A percentile compares a stretch with the other conserved stretches of the same genome.
Conservation (phyloP, 1,140 invertebrate genomes). For the Ganaspis sp. region DNA sequence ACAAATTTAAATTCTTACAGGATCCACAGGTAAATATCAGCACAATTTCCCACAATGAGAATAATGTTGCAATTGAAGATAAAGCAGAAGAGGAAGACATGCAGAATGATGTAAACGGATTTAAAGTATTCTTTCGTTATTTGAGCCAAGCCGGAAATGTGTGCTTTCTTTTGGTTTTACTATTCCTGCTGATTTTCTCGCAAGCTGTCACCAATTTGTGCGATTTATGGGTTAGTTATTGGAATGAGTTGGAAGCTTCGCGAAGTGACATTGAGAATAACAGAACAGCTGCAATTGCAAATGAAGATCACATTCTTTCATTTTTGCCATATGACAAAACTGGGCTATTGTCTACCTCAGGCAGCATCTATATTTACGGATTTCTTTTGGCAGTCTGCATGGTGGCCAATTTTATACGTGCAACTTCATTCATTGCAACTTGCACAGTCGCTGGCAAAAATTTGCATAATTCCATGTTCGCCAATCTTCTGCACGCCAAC, state of each 20-base stretch:
- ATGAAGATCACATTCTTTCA: constrained; percentile 35
- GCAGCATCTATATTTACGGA: constrained; percentile 72
- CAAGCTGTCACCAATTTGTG: constrained; percentile 83
- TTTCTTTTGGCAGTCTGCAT: constrained; percentile 66
- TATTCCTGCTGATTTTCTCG: constrained; percentile 80
- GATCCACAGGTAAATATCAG: background rate
- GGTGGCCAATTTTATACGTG: constrained; percentile 78
- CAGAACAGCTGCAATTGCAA: constrained; percentile 33
- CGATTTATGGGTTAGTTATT: constrained; percentile 89
- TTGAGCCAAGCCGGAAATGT: constrained; percentile 81
- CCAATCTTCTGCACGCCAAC: constrained; percentile 83
- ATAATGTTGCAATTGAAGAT: background rate
- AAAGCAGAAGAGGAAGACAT: constrained; percentile 60
- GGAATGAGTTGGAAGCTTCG: constrained; percentile 78
- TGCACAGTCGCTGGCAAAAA: constrained; percentile 88
- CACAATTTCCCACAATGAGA: constrained; percentile 3
- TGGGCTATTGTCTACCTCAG: constrained; percentile 52
- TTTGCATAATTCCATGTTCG: constrained; percentile 91
- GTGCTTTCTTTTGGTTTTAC: constrained; percentile 77
- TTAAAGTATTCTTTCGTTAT: constrained; percentile 80
- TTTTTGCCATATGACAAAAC: constrained; percentile 56
- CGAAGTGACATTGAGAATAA: constrained; percentile 50
- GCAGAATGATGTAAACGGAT: constrained; percentile 78
- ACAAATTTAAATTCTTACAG: background rate
- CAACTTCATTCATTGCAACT: constrained; percentile 85